Base-by-base conservation (phyloP, 2,888 invertebrate genomes). In the Acleris literana region DNA sequence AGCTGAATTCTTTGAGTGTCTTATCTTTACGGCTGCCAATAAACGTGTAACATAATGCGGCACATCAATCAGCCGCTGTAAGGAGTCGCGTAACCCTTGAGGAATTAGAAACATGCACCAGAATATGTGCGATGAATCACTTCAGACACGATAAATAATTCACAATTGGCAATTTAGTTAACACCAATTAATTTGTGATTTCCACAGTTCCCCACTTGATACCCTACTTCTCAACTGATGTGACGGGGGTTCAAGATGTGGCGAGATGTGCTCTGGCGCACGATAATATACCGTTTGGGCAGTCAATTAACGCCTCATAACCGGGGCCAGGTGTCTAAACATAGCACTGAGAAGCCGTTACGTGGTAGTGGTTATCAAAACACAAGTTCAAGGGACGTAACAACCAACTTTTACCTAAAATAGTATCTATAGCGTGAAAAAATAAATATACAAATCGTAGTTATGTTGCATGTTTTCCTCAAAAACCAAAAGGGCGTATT, bases 271-370 rank as follows among this genome's bases (percentile, higher is more conserved):
- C 46, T 25, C 46, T 18, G 61, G 53, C 18, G 46, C 49, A 64
- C 64, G 57, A 53, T 56, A 63, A 69, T 61, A 63, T 64, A 68
- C 64, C 54, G 68, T 68, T 71, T 71, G 63, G 64, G 59, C 60
- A 58, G 60, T 61, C 60, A 68, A 69, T 71, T 71, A 70, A 64
- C 67, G 63, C 64, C 52, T 61, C 68, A 68, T 62, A 53, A 63
- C 63, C 39, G 29, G 22, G 52, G 59, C 68, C 74, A 74, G 72
- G 70, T 72, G 72, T 71, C 67, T 68, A 72, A 72, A 74, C 70
- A 74, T 61, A 69, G 60, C 58, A 46, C 51, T 44, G 57, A 59
- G 62, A 44, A 56, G 55, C 67, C 33, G 53, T 46, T 20, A 66
- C 68, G 62, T 63, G 46, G 29, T 44, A 16, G 25, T 44, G 17